Base-by-base conservation (phyloP, 2,113 vertebrate genomes). In the Eublepharis macularius region DNA sequence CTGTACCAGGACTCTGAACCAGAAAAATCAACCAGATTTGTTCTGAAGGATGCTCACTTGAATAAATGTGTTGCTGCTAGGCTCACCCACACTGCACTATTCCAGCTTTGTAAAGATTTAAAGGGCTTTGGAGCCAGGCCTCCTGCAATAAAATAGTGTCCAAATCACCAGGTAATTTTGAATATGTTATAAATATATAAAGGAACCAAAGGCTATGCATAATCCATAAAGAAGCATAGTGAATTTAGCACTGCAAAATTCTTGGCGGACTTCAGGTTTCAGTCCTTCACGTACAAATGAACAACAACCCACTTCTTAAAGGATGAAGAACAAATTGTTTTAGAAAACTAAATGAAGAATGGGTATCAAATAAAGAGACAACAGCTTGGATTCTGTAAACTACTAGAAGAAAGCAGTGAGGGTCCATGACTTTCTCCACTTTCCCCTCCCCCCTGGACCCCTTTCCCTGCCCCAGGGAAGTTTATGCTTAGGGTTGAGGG, bases 311-410 rank as follows among this genome's bases (percentile, higher is more conserved):
- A 76, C 73, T 87, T 86, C 81, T 77, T 49, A 57, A 76, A 85
- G 84, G 81, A 88, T 74, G 13, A 85, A 73, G 26, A 86, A 80
- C 54, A 90, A 83, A 84, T 74, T 81, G 76, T 83, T 69, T 86
- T 68, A 60, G 69, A 83, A 76, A 47, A 8, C 6, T 16, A 85
- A 80, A 89, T 47, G 60, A 43, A 57, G 75, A 65, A 66, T 70
- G 65, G 84, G 74, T 47, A 47, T 86, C 88, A 16, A 63, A 73
- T 87, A 54, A 76, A 70, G 86, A 90, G 86, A 68, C 91, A 51
- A 47, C 90, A 68, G 60, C 26, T 63, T 29, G 60, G 60, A 60
- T 60, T 21, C 57, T 24, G 21, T 60, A 21, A 63, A 63, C 26
- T 17, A 24, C 54, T 21, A 57, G 54, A 4, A 5, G 26, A 26